These are phyloP conservation scores for Cottus gobio DNA, from an alignment of 2,113 vertebrate species.

Conservation along the genomic window DNA sequence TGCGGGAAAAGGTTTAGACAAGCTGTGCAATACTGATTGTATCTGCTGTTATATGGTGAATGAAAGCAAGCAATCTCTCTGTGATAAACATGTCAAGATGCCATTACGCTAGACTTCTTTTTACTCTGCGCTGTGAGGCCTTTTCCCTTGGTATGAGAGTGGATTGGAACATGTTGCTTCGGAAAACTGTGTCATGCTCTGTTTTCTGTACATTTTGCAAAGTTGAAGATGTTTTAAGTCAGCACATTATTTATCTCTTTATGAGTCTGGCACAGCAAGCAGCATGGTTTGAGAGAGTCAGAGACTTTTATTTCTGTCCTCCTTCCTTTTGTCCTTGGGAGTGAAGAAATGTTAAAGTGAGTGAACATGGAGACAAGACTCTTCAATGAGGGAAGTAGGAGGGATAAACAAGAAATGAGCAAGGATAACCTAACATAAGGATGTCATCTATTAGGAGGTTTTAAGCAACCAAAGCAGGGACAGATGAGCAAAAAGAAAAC, in stretches of 20 bases:
- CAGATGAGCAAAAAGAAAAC: slow-evolving; percentile 10
- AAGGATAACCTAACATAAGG: slow-evolving; percentile 18
- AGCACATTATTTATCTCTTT: slow-evolving; percentile 30
- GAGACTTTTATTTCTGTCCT: slow-evolving; percentile 23
- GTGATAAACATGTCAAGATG: slow-evolving; percentile 60
- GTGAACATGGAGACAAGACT: slow-evolving; percentile 26
- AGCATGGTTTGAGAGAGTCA: slow-evolving; percentile 7
- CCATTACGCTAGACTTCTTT: slow-evolving; percentile 37
- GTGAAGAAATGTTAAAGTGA: slow-evolving; percentile 29
- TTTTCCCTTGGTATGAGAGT: slow-evolving; percentile 14
- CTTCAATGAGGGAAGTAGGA: slow-evolving; percentile 37
- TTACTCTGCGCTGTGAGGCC: slow-evolving; percentile 18
- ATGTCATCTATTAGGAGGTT: slow-evolving; percentile 29
- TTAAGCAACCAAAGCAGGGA: slow-evolving; percentile 30
- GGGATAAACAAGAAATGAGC: slow-evolving; percentile 36
- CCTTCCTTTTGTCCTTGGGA: slow-evolving; percentile 25
- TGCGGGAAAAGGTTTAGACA: slow-evolving; percentile 46
- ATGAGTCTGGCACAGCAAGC: slow-evolving; percentile 15
- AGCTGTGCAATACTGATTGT: slow-evolving; percentile 41
- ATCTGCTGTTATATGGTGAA: slow-evolving; percentile 68
- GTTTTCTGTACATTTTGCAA: slow-evolving; percentile 34
- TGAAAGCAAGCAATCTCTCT: slow-evolving; percentile 41
- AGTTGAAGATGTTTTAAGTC: slow-evolving; percentile 31
- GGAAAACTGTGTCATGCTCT: slow-evolving; percentile 9
- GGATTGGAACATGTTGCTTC: slow-evolving; percentile 27